Percentiles rank a stretch among this genome's conserved stretches.
phyloP scores from a whole-genome alignment of 1,140 invertebrate genomes.

The Zaprionus inermis region DNA sequence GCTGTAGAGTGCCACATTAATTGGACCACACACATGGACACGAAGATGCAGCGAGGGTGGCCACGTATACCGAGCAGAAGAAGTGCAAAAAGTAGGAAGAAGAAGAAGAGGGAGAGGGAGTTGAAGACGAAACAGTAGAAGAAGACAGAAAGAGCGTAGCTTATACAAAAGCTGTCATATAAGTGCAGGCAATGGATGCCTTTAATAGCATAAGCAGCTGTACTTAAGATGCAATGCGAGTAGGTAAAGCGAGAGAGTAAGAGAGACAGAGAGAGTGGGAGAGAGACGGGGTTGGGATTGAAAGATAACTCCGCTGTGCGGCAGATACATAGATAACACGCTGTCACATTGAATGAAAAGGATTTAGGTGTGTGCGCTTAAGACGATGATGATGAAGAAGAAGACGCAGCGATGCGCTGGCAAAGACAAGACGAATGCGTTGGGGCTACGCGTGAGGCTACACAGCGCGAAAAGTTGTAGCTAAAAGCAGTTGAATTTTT shows the following conservation, averaged over 20 bases:
- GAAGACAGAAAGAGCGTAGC: neutral
- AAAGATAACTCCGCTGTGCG: neutral
- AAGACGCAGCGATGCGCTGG: neutral
- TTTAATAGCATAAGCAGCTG: constrained; percentile 73
- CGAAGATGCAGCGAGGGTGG: neutral
- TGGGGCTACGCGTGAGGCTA: neutral
- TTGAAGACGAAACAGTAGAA: neutral
- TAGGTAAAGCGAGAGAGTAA: neutral
- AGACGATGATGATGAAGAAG: constrained; percentile 27
- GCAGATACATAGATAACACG: constrained; percentile 68
- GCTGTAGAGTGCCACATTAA: constrained; percentile 35
- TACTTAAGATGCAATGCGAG: constrained; percentile 56
- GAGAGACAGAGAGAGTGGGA: neutral
- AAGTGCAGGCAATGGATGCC: constrained; percentile 59
- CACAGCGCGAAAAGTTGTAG: neutral
- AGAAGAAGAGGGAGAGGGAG: neutral
- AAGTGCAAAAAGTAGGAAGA: neutral
- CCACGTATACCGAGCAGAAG: no score
- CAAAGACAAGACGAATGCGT: no score
- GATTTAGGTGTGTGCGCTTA: constrained; percentile 53
- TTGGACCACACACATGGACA: constrained; percentile 39
- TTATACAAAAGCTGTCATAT: constrained; percentile 60
- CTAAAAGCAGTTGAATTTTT: neutral
- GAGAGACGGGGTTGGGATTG: neutral
- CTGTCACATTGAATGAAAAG: constrained; percentile 66